These are phyloP conservation scores for Phaethon lepturus DNA, from an alignment of 2,113 vertebrate species.

Conservation along the genomic window DNA sequence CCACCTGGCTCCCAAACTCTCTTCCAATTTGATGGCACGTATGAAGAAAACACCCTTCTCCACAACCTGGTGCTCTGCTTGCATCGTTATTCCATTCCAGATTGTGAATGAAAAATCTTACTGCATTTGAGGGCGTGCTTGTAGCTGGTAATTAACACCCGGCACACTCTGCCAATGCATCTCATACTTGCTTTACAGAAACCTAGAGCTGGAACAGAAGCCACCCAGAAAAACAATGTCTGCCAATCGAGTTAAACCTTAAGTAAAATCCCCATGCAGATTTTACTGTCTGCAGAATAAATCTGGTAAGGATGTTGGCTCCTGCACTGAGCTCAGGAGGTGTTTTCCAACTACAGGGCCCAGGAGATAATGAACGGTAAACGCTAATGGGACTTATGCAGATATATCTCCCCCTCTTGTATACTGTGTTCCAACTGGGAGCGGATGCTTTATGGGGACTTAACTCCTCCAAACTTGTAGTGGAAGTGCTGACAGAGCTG, in stretches of 20 bases:
- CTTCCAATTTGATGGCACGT: neutral
- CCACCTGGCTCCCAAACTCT: neutral
- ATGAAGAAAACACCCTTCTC: neutral
- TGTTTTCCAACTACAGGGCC: neutral
- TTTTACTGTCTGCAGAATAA: constrained; percentile 28
- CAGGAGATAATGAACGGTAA: constrained; percentile 2
- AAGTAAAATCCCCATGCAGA: constrained; percentile 48
- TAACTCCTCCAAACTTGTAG: neutral
- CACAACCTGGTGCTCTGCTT: neutral
- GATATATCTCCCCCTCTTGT: neutral
- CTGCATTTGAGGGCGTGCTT: neutral
- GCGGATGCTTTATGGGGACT: neutral
- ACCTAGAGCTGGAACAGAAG: constrained; percentile 48
- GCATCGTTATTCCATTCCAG: neutral
- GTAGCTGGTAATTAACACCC: constrained; percentile 56
- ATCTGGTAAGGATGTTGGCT: neutral
- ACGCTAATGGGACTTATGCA: neutral
- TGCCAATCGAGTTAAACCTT: constrained; percentile 48
- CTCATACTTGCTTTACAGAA: constrained; percentile 43
- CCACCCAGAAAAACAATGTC: neutral
- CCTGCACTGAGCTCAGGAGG: constrained; percentile 8
- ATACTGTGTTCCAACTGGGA: constrained; percentile 34
- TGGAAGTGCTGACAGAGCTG: constrained; percentile 15
- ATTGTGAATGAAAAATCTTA: constrained; percentile 43
- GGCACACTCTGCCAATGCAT: constrained; percentile 6